phyloP scores from a whole-genome alignment of 2,888 invertebrate genomes.

The Nematopogon swammerdamellus region DNA sequence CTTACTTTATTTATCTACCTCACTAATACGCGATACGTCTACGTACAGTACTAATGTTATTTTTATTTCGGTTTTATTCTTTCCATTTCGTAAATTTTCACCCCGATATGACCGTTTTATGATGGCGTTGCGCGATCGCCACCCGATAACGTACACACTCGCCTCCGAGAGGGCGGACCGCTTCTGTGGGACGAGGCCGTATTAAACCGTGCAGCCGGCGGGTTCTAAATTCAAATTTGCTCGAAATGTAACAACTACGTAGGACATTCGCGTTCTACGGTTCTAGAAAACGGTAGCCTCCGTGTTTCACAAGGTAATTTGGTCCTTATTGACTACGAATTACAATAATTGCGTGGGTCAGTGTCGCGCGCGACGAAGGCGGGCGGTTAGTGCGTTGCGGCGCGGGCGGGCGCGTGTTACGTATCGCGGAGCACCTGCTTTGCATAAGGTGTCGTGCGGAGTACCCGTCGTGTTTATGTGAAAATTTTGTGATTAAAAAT shows the following conservation, averaged over 20 bases:
- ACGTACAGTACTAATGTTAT: slow-evolving; percentile 28
- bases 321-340: background rate
- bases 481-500: slow-evolving; percentile 49
- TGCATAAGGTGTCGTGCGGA: slow-evolving; percentile 52
- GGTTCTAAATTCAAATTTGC: background rate
- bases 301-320: background rate
- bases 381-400: too few species aligned
- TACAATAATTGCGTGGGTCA: background rate
- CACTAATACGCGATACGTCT: slow-evolving; percentile 16
- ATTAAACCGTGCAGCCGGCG: too few species aligned
- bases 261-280: background rate
- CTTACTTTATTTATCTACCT: slow-evolving; percentile 36
- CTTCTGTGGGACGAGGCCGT: too few species aligned
- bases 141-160: slow-evolving; percentile 22
- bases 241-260: background rate
- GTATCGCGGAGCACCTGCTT: slow-evolving; percentile 56
- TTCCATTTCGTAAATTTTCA: slow-evolving; percentile 27
- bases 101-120: slow-evolving; percentile 41
- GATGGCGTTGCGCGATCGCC: slow-evolving; percentile 37
- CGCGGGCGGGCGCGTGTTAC: slow-evolving; percentile 15
- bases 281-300: background rate
- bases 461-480: slow-evolving; percentile 43
- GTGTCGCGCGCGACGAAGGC: background rate
- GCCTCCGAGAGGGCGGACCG: background rate
- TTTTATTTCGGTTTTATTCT: slow-evolving; percentile 36